These are phyloP conservation scores for Tachysurus fulvidraco DNA, from an alignment of 2,113 vertebrate species.

Conservation along the genomic window DNA sequence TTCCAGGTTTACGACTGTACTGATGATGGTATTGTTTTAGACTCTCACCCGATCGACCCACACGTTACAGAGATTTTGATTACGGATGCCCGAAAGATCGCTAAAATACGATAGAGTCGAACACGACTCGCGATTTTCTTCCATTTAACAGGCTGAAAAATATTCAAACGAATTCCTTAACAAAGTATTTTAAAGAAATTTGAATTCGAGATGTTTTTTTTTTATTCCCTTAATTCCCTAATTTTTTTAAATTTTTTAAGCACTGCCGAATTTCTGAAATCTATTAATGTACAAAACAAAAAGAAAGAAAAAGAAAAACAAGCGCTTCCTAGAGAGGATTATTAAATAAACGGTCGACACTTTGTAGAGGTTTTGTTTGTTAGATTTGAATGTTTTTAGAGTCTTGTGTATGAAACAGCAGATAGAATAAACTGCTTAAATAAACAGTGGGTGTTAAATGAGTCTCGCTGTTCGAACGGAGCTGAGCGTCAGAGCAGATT, in stretches of 20 bases:
- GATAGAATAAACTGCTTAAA: not conserved
- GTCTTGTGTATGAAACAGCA: not conserved
- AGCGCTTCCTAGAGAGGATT: not conserved
- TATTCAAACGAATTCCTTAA: not conserved
- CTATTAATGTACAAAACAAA: not conserved
- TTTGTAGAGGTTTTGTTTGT: not conserved
- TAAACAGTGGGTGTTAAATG: not conserved
- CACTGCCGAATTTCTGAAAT: not conserved
- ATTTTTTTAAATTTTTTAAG: not conserved
- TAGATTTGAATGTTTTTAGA: not conserved
- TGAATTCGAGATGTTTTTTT: not conserved
- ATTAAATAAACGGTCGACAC: not conserved
- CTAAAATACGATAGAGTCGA: not conserved
- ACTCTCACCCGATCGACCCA: not conserved
- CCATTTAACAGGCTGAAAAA: not conserved
- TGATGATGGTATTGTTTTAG: too few species aligned
- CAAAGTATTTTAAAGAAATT: not conserved
- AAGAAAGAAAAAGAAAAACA: not conserved
- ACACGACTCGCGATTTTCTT: not conserved
- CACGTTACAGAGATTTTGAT: not conserved
- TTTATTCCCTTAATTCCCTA: not conserved
- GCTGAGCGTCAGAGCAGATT: not conserved
- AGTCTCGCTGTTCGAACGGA: not conserved
- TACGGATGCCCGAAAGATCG: not conserved
- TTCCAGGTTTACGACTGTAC: too few species aligned